A percentile compares a stretch with the other conserved stretches of the same genome.
These are phyloP conservation scores for Eupithecia subfuscata DNA, from an alignment of 2,888 invertebrate genomes.

Conservation along the genomic window DNA sequence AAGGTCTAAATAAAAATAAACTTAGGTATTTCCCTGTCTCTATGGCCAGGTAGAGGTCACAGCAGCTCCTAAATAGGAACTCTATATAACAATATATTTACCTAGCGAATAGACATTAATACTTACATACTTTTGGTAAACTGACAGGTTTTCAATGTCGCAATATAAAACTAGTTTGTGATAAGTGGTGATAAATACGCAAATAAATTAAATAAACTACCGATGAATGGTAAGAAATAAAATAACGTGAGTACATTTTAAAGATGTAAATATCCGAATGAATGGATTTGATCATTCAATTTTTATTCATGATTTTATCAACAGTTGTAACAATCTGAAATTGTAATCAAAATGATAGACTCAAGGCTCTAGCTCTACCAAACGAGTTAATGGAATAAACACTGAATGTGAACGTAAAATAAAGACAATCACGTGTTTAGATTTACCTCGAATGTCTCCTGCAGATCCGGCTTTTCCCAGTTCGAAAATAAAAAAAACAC, in stretches of 20 bases:
- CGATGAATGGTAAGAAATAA: background rate
- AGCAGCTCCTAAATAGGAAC: background rate
- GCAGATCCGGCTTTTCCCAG: constrained; percentile 51
- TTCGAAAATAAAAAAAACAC: constrained; percentile 50
- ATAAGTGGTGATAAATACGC: background rate
- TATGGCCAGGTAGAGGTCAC: background rate
- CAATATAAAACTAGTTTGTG: constrained; percentile 5
- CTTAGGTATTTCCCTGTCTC: background rate
- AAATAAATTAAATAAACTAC: background rate
- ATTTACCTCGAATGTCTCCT: constrained; percentile 54
- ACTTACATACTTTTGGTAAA: background rate
- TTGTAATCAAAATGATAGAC: constrained; percentile 3
- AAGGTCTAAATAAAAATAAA: background rate
- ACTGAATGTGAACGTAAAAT: constrained; percentile 51
- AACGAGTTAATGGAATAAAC: constrained; percentile 38
- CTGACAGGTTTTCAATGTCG: constrained; percentile 1
- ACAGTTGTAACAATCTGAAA: constrained; percentile 4
- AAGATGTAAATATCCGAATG: background rate
- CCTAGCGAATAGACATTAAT: background rate
- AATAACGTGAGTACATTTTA: background rate
- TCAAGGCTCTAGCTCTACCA: constrained; percentile 10
- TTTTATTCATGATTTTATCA: background rate
- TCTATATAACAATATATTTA: constrained; percentile 1
- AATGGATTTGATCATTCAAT: background rate
- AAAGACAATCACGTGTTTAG: constrained; percentile 55